Percentiles rank a stretch among this genome's conserved stretches.
phyloP scores from a whole-genome alignment of 2,113 vertebrate species.

The Cercocebus atys region DNA sequence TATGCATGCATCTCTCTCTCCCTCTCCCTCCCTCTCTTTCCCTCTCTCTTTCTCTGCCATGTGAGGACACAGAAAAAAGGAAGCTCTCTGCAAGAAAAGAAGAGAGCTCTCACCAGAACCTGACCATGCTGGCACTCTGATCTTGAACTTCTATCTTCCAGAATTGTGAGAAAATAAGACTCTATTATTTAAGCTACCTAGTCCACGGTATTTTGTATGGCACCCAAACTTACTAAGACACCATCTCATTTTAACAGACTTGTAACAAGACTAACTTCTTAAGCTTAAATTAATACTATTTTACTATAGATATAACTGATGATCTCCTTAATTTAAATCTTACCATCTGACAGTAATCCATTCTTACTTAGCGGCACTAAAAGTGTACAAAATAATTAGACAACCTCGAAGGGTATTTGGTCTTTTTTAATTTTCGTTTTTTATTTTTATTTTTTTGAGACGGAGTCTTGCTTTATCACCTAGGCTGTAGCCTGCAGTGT shows the following conservation, averaged over 20 bases:
- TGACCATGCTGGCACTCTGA: neutral
- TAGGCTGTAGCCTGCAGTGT: no score
- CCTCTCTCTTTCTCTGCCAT: neutral
- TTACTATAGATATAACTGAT: neutral
- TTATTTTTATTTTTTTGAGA: no score
- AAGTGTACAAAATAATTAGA: neutral
- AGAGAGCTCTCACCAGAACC: neutral
- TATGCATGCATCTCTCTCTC: neutral
- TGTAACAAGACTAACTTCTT: neutral
- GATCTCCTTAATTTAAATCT: constrained; percentile 8
- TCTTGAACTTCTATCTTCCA: neutral
- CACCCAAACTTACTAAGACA: neutral
- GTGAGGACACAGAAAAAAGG: neutral
- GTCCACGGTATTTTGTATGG: neutral
- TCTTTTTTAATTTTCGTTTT: neutral
- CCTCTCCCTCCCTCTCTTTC: no score
- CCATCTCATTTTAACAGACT: constrained; percentile 6
- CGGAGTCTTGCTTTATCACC: no score
- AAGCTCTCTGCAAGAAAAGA: neutral
- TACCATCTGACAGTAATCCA: neutral
- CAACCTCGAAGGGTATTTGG: neutral
- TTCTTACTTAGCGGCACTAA: neutral
- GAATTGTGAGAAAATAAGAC: neutral
- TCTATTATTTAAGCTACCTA: neutral
- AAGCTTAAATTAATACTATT: neutral